phyloP scores from a whole-genome alignment of 1,140 invertebrate species.

The Drosophila lowei region DNA sequence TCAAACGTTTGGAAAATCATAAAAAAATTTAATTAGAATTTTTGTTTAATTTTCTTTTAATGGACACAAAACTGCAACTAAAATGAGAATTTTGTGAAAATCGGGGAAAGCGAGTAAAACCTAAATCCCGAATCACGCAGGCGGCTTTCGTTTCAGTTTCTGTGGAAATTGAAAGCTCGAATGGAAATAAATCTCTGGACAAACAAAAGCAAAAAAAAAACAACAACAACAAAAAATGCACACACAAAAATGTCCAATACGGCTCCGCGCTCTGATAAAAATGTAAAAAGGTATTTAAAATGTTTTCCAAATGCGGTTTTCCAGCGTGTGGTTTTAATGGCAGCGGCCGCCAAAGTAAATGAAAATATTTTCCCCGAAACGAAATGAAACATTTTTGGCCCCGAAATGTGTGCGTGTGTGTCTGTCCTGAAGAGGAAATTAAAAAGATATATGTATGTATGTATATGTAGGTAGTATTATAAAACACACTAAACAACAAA shows the following conservation, averaged over 20 bases:
- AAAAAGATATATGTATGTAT: constrained; percentile 18
- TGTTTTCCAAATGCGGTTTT: constrained; percentile 71
- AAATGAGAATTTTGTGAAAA: no score
- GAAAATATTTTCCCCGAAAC: constrained; percentile 54
- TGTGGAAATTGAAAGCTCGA: constrained; percentile 60
- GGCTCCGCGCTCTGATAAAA: constrained; percentile 60
- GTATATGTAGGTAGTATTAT: no score
- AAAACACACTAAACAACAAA: no score
- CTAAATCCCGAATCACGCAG: no score
- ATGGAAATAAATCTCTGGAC: constrained; percentile 74
- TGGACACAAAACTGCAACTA: background rate
- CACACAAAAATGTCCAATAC: constrained; percentile 37
- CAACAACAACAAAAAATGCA: constrained; percentile 44
- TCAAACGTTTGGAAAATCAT: constrained; percentile 42
- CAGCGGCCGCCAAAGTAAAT: constrained; percentile 64
- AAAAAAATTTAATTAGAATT: constrained; percentile 73
- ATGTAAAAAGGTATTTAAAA: constrained; percentile 80
- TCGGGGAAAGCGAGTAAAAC: constrained; percentile 8
- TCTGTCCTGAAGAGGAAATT: constrained; percentile 13
- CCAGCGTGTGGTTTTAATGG: constrained; percentile 55
- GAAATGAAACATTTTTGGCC: constrained; percentile 33
- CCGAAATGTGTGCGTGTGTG: background rate
- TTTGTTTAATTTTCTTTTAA: constrained; percentile 54
- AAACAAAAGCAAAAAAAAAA: constrained; percentile 46
- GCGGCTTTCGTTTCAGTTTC: constrained; percentile 4